phyloP scores from a whole-genome alignment of 2,113 vertebrate genomes.

The Heptranchias perlo region DNA sequence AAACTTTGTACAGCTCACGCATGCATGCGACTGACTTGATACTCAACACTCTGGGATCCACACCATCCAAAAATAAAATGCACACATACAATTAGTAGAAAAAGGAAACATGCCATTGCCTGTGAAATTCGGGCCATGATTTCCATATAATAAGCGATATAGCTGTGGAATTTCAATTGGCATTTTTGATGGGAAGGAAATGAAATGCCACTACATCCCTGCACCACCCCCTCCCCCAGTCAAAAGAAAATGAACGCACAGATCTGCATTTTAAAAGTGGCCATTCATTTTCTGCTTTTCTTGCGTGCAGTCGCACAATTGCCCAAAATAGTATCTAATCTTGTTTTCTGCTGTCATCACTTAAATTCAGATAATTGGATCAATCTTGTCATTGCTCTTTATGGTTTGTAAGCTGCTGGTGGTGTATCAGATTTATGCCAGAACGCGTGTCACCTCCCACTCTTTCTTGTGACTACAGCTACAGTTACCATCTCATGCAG shows the following conservation, averaged over 20 bases:
- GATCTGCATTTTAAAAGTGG: not conserved
- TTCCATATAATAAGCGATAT: not conserved
- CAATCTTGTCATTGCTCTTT: not conserved
- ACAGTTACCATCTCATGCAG: conserved; percentile 25
- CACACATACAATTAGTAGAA: not conserved
- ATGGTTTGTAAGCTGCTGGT: not conserved
- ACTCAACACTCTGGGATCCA: not conserved
- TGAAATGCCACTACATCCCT: not conserved
- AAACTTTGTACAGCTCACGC: not conserved
- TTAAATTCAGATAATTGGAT: not conserved
- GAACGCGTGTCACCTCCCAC: not conserved
- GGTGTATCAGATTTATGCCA: not conserved
- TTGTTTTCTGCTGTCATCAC: not conserved
- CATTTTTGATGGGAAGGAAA: not conserved
- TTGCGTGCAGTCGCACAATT: not conserved
- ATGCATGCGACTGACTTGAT: not conserved
- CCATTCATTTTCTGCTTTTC: not conserved
- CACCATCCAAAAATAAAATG: not conserved
- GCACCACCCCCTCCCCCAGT: too few species aligned
- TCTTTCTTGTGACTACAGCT: not conserved
- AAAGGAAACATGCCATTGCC: not conserved
- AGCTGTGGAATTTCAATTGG: not conserved
- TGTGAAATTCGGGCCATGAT: not conserved
- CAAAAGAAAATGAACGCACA: not conserved
- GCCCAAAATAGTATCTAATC: not conserved